A percentile compares a stretch with the other conserved stretches of the same genome.
Evolutionary conservation across 53 echinoderm and acorn worm genomes (phyloP).

Genomic region (Luidia sarsii): DNA sequence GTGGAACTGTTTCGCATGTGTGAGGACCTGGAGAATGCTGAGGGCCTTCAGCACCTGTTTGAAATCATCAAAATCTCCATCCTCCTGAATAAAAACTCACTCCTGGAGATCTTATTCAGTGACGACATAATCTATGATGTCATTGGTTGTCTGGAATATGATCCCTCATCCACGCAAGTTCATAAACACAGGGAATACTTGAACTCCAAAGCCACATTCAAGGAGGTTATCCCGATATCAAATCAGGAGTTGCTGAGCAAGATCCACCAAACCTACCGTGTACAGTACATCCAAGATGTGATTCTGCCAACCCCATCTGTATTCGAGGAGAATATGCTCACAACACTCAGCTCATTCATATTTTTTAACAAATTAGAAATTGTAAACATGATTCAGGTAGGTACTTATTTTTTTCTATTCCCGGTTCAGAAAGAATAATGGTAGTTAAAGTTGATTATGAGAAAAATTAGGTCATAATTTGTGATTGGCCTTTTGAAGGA

Average conservation of each 20-base stretch:
- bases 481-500: neutral
- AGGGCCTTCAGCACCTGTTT: slow-evolving; percentile 89
- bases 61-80: slow-evolving; percentile 96
- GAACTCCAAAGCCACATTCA: slow-evolving; percentile 91
- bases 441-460: neutral
- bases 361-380: slow-evolving; percentile 99
- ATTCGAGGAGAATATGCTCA: slow-evolving; percentile 98
- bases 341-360: slow-evolving; percentile 92
- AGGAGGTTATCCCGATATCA: slow-evolving; percentile 94
- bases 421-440: too few relatives aligned
- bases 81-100: slow-evolving; percentile 93
- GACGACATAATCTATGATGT: slow-evolving; percentile 96
- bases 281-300: slow-evolving; percentile 99
- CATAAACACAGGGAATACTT: slow-evolving; percentile 96
- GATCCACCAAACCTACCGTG: slow-evolving; percentile 99
- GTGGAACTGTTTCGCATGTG: slow-evolving; percentile 94
- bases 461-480: neutral
- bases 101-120: slow-evolving; percentile 95
- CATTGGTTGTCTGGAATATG: slow-evolving; percentile 92
- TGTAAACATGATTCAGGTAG: slow-evolving; percentile 99
- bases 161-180: slow-evolving; percentile 67
- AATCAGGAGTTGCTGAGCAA: slow-evolving; percentile 96
- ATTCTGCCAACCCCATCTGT: slow-evolving; percentile 98
- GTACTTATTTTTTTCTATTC: neutral
- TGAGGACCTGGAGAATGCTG: slow-evolving; percentile 95